These are phyloP conservation scores for Margarornis squamiger DNA, from an alignment of 2,797 vertebrate species.

Conservation along the genomic window DNA sequence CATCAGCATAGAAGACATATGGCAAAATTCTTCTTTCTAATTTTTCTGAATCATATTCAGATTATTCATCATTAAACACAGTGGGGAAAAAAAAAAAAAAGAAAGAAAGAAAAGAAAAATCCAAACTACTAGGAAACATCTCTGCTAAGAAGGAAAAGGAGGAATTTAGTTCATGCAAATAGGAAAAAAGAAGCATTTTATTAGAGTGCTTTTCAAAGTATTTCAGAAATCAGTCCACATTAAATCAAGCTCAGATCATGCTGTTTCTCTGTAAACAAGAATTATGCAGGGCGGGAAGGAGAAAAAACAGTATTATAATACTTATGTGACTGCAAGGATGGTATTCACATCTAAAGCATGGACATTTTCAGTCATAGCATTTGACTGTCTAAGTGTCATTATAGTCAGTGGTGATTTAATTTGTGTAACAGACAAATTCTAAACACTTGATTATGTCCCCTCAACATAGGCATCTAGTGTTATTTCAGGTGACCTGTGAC, in stretches of 20 bases:
- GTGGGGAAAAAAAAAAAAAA: neutral
- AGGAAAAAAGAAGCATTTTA: neutral
- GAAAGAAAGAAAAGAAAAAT: neutral
- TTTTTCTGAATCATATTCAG: neutral
- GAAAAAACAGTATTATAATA: neutral
- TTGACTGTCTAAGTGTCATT: neutral
- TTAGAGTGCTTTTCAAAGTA: neutral
- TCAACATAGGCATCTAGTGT: neutral
- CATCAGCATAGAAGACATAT: neutral
- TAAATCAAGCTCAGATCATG: neutral
- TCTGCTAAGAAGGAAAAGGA: neutral
- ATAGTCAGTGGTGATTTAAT: neutral
- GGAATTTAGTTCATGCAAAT: neutral
- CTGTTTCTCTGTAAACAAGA: neutral
- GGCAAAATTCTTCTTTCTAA: neutral
- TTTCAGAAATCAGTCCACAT: neutral
- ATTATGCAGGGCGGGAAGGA: neutral
- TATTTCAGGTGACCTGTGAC: neutral
- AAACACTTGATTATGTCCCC: neutral
- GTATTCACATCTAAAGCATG: neutral
- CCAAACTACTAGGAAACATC: neutral
- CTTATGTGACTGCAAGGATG: neutral
- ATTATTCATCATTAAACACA: neutral
- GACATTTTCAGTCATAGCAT: neutral
- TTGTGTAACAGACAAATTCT: neutral